A percentile compares a stretch with the other conserved stretches of the same genome.
Conservation (phyloP, 2,888 invertebrate species). For the Philaethria dido region DNA sequence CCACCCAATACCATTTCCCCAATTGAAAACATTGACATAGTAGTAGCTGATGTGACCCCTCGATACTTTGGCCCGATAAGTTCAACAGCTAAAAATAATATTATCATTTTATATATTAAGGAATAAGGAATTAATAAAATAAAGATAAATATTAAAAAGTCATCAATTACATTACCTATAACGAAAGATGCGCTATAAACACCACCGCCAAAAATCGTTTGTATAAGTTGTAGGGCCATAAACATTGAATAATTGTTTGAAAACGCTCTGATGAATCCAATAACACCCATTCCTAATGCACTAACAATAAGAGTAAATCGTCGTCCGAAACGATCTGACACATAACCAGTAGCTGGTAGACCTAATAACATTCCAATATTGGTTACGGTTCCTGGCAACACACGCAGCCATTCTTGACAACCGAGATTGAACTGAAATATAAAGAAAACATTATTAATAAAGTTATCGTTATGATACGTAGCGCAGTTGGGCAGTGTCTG, state of each 20-base stretch:
- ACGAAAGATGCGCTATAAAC: slow-evolving; percentile 67
- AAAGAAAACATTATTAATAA: neutral
- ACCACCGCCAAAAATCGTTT: slow-evolving; percentile 66
- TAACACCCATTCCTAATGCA: slow-evolving; percentile 50
- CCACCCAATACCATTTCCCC: slow-evolving; percentile 88
- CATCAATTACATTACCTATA: slow-evolving; percentile 44
- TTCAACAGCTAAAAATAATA: slow-evolving; percentile 79
- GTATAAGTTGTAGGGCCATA: slow-evolving; percentile 66
- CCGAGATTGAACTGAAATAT: slow-evolving; percentile 78
- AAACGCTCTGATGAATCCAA: slow-evolving; percentile 75
- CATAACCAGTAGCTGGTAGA: slow-evolving; percentile 83
- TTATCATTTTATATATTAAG: neutral
- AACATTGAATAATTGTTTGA: slow-evolving; percentile 76
- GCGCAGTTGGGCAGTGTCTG: too few species aligned
- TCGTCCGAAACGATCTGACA: slow-evolving; percentile 84
- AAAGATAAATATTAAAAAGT: neutral
- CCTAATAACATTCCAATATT: slow-evolving; percentile 86
- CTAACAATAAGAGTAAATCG: slow-evolving; percentile 63
- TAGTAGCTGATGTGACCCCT: slow-evolving; percentile 87
- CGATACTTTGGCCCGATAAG: slow-evolving; percentile 89
- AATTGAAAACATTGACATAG: slow-evolving; percentile 87
- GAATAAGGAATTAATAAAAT: too few species aligned
- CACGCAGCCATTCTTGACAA: slow-evolving; percentile 85
- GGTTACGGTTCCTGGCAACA: slow-evolving; percentile 86
- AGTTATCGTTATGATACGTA: neutral